phyloP scores from a whole-genome alignment of 2,797 vertebrate genomes.

The Cirrhinus molitorella region DNA sequence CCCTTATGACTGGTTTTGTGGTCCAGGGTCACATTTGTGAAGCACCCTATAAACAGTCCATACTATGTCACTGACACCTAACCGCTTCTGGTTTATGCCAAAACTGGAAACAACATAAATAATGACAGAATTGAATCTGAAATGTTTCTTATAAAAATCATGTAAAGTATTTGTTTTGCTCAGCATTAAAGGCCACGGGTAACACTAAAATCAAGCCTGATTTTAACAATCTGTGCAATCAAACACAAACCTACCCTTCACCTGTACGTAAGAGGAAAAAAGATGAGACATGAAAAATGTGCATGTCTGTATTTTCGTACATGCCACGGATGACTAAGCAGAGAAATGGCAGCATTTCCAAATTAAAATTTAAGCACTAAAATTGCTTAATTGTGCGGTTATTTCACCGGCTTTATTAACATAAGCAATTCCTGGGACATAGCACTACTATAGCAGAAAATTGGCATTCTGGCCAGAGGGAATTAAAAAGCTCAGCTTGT shows the following conservation, averaged over 20 bases:
- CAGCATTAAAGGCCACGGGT: not conserved
- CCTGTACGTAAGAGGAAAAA: not conserved
- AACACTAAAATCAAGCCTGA: not conserved
- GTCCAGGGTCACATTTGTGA: no score
- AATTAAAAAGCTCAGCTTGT: slow-evolving; percentile 87
- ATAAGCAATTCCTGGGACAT: slow-evolving; percentile 86
- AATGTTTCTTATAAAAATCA: not conserved
- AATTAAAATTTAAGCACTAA: slow-evolving; percentile 87
- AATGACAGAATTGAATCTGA: not conserved
- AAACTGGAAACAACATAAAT: not conserved
- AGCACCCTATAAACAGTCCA: not conserved
- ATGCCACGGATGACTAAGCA: slow-evolving; percentile 60
- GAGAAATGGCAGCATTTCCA: slow-evolving; percentile 78
- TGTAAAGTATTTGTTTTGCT: slow-evolving; percentile 8
- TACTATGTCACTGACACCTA: not conserved
- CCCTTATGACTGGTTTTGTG: no score
- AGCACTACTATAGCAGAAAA: slow-evolving; percentile 91
- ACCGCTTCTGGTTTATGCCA: not conserved
- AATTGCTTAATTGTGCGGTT: slow-evolving; percentile 91
- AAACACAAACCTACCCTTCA: slow-evolving; percentile 17
- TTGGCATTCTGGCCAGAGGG: slow-evolving; percentile 87
- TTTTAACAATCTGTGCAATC: not conserved
- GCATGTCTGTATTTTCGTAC: slow-evolving; percentile 40
- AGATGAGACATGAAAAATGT: slow-evolving; percentile 22
- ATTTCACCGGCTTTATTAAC: slow-evolving; percentile 84